These are phyloP conservation scores for Xestia sexstrigata DNA, from an alignment of 2,888 invertebrate species.

Conservation along the genomic window DNA sequence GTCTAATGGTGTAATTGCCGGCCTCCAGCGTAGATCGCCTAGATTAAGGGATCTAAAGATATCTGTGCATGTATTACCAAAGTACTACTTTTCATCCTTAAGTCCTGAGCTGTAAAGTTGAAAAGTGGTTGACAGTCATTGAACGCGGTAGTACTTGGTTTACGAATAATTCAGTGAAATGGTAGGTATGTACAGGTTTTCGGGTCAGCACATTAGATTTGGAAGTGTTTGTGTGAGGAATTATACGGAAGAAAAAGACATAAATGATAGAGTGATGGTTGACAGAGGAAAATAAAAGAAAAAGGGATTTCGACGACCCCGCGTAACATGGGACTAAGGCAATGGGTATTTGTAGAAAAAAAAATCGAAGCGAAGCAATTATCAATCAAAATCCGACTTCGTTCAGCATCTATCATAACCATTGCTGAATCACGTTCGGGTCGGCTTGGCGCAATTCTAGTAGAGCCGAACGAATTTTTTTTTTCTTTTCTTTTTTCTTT, in stretches of 20 bases:
- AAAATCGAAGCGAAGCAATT: neutral
- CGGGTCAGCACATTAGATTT: neutral
- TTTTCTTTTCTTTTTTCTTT: too few species aligned
- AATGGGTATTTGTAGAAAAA: too few species aligned
- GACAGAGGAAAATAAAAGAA: neutral
- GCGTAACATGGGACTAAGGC: neutral
- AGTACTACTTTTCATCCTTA: too few species aligned
- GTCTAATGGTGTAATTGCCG: conserved; percentile 58
- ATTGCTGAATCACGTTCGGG: neutral
- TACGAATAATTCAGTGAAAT: neutral
- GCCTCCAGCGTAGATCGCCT: conserved; percentile 37
- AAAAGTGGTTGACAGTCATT: too few species aligned
- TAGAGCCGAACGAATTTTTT: too few species aligned
- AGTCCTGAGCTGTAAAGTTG: too few species aligned
- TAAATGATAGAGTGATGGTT: neutral
- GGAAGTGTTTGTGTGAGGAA: neutral
- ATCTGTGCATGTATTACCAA: conserved; percentile 21
- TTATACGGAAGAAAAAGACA: neutral
- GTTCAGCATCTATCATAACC: neutral
- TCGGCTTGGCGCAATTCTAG: too few species aligned
- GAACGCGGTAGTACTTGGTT: too few species aligned
- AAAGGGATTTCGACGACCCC: neutral
- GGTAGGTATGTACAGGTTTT: neutral
- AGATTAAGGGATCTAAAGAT: conserved; percentile 48
- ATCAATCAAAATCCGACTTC: neutral